Conservation (phyloP, 2,888 invertebrate species). For the Nowickia ferox region DNA sequence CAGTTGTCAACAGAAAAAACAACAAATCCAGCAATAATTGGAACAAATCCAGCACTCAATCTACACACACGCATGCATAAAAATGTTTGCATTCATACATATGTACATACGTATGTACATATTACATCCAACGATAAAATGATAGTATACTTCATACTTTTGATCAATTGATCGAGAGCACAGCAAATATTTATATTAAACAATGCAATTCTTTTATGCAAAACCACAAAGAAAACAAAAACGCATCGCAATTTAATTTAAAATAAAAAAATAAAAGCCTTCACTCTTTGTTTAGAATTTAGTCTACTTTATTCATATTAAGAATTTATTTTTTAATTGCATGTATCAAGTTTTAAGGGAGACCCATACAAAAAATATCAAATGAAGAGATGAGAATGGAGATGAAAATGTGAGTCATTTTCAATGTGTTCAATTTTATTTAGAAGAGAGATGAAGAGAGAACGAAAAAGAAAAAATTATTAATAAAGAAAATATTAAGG, state of each 20-base stretch:
- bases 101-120: background rate
- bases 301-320: slow-evolving; percentile 31
- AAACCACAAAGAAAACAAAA: slow-evolving; percentile 48
- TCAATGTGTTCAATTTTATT: slow-evolving; percentile 49
- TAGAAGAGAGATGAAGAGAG: slow-evolving; percentile 30
- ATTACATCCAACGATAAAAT: background rate
- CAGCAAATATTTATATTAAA: slow-evolving; percentile 15
- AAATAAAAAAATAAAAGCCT: slow-evolving; percentile 44
- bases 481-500: slow-evolving; percentile 35
- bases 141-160: slow-evolving; percentile 8
- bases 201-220: slow-evolving; percentile 37
- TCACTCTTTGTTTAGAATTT: slow-evolving; percentile 54
- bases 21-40: slow-evolving; percentile 32
- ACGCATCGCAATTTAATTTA: slow-evolving; percentile 30
- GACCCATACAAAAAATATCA: slow-evolving; percentile 1
- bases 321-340: slow-evolving; percentile 47
- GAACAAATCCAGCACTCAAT: slow-evolving; percentile 42
- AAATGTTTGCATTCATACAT: background rate
- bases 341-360: slow-evolving; percentile 32
- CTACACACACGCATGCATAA: background rate
- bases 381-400: slow-evolving; percentile 38
- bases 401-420: slow-evolving; percentile 67
- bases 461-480: slow-evolving; percentile 37
- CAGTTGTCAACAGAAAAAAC: slow-evolving; percentile 9
- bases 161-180: slow-evolving; percentile 45